Percentiles rank a stretch among this genome's conserved stretches.
Evolutionary conservation across 2,113 vertebrate genomes (phyloP).

Genomic region (Orthonyx spaldingii): DNA sequence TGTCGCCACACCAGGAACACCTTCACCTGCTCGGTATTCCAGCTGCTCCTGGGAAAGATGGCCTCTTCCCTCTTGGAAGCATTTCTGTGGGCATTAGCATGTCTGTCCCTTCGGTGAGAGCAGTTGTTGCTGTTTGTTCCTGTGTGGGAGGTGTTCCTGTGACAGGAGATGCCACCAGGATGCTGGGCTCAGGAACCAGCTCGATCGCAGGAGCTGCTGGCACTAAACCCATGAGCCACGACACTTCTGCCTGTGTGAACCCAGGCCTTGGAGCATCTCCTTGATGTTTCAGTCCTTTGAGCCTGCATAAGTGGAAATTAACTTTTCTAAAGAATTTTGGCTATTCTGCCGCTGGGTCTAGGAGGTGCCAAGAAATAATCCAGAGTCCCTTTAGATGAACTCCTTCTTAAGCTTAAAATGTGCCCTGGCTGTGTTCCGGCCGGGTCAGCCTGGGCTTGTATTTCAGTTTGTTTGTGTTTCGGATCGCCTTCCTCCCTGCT

Average conservation of each 20-base stretch:
- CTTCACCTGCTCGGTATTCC: background rate
- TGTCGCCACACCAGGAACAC: background rate
- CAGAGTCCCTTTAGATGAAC: background rate
- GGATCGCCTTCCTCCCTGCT: background rate
- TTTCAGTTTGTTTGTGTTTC: background rate
- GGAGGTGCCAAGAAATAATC: background rate
- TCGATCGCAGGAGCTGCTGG: rapidly evolving
- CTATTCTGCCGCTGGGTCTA: background rate
- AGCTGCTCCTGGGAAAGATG: background rate
- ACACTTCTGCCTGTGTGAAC: background rate
- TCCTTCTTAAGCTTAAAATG: background rate
- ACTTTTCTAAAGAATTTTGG: background rate
- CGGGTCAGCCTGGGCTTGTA: background rate
- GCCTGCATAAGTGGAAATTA: background rate
- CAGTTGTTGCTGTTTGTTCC: background rate
- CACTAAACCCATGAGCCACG: rapidly evolving
- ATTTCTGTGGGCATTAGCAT: background rate
- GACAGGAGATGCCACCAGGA: background rate
- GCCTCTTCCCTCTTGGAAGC: background rate
- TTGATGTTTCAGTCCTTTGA: background rate
- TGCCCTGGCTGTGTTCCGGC: background rate
- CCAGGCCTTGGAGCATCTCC: background rate
- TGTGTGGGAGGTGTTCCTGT: background rate
- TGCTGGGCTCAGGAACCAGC: background rate
- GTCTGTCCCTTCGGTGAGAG: background rate